These are phyloP conservation scores for Andinoacara biseriatus DNA, from an alignment of 2,113 vertebrate species.

Conservation along the genomic window DNA sequence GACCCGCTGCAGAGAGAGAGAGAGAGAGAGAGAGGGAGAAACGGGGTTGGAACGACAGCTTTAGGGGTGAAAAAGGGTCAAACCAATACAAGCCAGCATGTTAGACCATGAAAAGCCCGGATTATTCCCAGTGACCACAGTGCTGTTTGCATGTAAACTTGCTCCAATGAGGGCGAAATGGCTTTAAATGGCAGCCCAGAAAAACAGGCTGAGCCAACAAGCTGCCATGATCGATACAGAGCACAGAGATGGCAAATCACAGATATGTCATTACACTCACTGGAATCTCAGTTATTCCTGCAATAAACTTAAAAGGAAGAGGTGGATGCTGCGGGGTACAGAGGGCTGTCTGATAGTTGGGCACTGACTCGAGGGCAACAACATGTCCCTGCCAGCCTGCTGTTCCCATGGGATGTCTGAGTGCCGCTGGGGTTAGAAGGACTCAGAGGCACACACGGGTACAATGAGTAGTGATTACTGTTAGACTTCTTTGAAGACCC, in stretches of 20 bases:
- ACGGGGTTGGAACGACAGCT: not conserved
- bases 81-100: not conserved
- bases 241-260: not conserved
- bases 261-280: not conserved
- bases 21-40: not conserved
- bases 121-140: not conserved
- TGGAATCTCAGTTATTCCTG: not conserved
- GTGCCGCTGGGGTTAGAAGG: not conserved
- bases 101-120: fast-evolving
- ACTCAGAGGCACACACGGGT: not conserved
- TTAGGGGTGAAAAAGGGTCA: not conserved
- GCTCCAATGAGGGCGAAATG: not conserved
- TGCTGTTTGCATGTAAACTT: constrained; percentile 7
- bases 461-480: too few relatives aligned
- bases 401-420: fast-evolving
- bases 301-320: not conserved
- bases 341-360: fast-evolving
- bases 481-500: too few relatives aligned
- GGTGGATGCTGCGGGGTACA: fast-evolving
- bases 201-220: not conserved
- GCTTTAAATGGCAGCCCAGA: not conserved
- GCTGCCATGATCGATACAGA: not conserved
- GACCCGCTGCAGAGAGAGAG: constrained; percentile 84
- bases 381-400: fast-evolving
- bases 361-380: not conserved